Evolutionary conservation across 2,888 invertebrate genomes (phyloP), one percentile per base, ranked within the genome.

Genomic region (Drosophila silvestris): DNA sequence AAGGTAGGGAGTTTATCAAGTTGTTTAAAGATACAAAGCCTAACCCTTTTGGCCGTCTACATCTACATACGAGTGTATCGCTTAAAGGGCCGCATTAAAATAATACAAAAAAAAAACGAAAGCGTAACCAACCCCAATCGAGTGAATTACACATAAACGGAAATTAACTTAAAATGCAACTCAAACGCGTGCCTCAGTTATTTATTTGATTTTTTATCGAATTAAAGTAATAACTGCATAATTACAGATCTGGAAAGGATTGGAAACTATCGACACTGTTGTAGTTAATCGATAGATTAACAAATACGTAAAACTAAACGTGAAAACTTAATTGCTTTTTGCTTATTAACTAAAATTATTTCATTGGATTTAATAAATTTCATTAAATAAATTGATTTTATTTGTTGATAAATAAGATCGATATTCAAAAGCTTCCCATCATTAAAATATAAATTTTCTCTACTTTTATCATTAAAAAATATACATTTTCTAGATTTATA

Each of bases 11-110:
- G 81, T 85, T 87, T 85, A 85, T 85, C 80, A 85, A 85, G 76
- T 81, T 85, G 90, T 89, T 85, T 85, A 87, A 89, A 79, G 83
- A 72, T 50, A 72, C 60, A 67, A 69, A 62, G 62, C 66, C 67
- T 82, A 87, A 85, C 88, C 85, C 88, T 58, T 58, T 57, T 33
- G 33, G 37, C 47, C 72, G 54, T 35, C 58, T 62, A 39, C 56
- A 54, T 26, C 35, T 37, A 2, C 68, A 67, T 16, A 32, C 37
- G 30, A 30, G n/a, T n/a, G 61, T 41, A 57, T 68, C 73, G 57
- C 58, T 52, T 74, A 68, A 72, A 64, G 59, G 53, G 39, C 7
- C 30, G 53, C 16, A 47, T 47, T 47, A 30, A n/a, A 33, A 50
- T 44, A 7, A 28, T 26, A 39, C n/a, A 14, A 32, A 5, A 37